Percentiles rank a stretch among this genome's conserved stretches.
Evolutionary conservation across 2,797 vertebrate species (phyloP).

Genomic region (Xerus rutilus): DNA sequence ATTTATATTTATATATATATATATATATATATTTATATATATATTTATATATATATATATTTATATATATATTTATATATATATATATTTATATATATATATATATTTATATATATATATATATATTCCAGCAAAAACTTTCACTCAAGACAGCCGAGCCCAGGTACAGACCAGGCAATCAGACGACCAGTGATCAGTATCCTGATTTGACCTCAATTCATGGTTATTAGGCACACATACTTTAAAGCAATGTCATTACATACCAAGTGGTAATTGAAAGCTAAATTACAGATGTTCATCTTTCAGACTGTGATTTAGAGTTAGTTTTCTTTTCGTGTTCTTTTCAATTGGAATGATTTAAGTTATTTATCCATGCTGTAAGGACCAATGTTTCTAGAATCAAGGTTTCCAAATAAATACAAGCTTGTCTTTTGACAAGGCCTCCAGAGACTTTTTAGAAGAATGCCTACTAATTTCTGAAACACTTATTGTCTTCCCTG

Average conservation of each 20-base stretch:
- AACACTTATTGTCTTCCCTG: not conserved
- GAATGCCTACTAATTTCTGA: slow-evolving; percentile 53
- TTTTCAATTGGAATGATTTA: slow-evolving; percentile 56
- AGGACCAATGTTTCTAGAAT: slow-evolving; percentile 81
- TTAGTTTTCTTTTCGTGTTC: slow-evolving; percentile 79
- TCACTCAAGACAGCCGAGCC: slow-evolving; percentile 57
- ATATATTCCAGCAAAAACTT: not conserved
- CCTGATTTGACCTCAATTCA: slow-evolving; percentile 58
- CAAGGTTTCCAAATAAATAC: slow-evolving; percentile 81
- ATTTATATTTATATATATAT: not conserved
- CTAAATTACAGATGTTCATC: slow-evolving; percentile 75
- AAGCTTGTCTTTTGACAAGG: slow-evolving; percentile 74
- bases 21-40: not conserved
- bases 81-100: not conserved
- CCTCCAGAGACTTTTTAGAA: slow-evolving; percentile 2
- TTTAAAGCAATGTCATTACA: slow-evolving; percentile 76
- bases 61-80: not conserved
- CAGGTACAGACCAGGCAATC: slow-evolving; percentile 57
- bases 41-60: not conserved
- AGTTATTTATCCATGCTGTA: slow-evolving; percentile 76
- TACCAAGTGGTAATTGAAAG: slow-evolving; percentile 79
- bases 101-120: too few species aligned
- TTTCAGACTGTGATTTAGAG: slow-evolving; percentile 82
- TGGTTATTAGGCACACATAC: slow-evolving; percentile 65
- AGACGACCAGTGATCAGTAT: not conserved